A percentile compares a stretch with the other conserved stretches of the same genome.
Conservation (phyloP, 2,888 invertebrate genomes). For the Endomychus coccineus region DNA sequence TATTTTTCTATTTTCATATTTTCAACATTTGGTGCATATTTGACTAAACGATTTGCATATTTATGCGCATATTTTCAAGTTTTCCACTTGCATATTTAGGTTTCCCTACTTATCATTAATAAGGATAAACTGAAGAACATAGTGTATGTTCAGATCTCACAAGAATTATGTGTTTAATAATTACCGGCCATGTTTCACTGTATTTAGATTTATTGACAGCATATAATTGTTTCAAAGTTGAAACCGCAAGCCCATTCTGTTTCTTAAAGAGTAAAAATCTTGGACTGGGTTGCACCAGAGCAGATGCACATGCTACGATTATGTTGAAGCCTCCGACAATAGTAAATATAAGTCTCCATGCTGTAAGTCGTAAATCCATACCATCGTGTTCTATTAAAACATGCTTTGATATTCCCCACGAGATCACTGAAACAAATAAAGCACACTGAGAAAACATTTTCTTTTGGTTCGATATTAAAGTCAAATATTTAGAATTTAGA, state of each 20-base stretch:
- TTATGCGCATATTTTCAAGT: too few relatives aligned
- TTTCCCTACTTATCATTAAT: conserved; percentile 26
- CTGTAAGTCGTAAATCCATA: conserved; percentile 34
- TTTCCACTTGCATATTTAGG: too few relatives aligned
- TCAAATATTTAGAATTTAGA: too few relatives aligned
- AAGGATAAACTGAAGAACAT: too few relatives aligned
- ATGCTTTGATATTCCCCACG: conserved; percentile 17
- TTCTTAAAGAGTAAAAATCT: conserved; percentile 39
- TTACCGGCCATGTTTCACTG: conserved; percentile 39
- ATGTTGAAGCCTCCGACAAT: conserved; percentile 39
- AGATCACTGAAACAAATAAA: conserved; percentile 12
- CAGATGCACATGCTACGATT: conserved; percentile 39
- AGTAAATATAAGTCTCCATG: conserved; percentile 44
- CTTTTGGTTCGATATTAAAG: too few relatives aligned
- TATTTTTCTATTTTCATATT: too few relatives aligned
- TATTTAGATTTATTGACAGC: conserved; percentile 45
- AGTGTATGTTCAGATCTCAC: too few relatives aligned
- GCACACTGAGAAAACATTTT: background rate
- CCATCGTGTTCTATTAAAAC: conserved; percentile 22
- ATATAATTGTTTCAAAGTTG: conserved; percentile 43
- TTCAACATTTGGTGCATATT: too few relatives aligned
- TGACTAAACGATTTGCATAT: too few relatives aligned
- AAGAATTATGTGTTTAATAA: background rate
- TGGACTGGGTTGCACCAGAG: conserved; percentile 43
- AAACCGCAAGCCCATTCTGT: conserved; percentile 35